These are phyloP conservation scores for Rhopalosiphum padi DNA, from an alignment of 1,140 invertebrate species.

Conservation along the genomic window DNA sequence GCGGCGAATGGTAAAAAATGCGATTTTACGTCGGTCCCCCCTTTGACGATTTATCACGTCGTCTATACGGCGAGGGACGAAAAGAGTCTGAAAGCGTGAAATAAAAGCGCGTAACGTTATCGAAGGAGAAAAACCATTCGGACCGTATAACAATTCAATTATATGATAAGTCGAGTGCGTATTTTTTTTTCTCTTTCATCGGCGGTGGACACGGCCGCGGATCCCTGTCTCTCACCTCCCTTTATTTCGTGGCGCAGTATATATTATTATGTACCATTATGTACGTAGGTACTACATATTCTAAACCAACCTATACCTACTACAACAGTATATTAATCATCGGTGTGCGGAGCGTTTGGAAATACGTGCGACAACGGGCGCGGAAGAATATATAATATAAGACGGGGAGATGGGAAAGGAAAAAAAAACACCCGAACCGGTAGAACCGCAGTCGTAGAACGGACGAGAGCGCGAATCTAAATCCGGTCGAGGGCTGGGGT, in stretches of 20 bases:
- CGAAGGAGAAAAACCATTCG: background rate
- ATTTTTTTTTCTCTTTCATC: background rate
- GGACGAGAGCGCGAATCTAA: background rate
- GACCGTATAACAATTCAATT: slow-evolving; percentile 28
- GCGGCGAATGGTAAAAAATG: background rate
- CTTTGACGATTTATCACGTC: background rate
- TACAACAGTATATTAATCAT: slow-evolving; percentile 19
- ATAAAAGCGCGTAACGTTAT: background rate
- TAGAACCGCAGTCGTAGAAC: background rate
- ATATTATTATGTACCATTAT: background rate
- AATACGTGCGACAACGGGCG: background rate
- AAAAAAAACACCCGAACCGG: background rate
- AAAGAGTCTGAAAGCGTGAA: background rate
- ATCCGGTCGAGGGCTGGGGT: background rate
- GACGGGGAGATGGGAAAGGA: background rate
- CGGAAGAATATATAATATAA: background rate
- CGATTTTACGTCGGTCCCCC: background rate
- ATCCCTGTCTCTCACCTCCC: background rate
- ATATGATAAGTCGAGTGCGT: background rate
- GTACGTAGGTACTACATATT: background rate
- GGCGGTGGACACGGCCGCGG: background rate
- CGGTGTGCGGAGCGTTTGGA: background rate
- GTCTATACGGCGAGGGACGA: background rate
- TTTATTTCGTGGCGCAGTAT: background rate
- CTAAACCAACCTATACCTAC: too few relatives aligned